Evolutionary conservation across 2,113 vertebrate species (phyloP), one percentile per base, ranked within the genome.

Genomic region (Limanda limanda): DNA sequence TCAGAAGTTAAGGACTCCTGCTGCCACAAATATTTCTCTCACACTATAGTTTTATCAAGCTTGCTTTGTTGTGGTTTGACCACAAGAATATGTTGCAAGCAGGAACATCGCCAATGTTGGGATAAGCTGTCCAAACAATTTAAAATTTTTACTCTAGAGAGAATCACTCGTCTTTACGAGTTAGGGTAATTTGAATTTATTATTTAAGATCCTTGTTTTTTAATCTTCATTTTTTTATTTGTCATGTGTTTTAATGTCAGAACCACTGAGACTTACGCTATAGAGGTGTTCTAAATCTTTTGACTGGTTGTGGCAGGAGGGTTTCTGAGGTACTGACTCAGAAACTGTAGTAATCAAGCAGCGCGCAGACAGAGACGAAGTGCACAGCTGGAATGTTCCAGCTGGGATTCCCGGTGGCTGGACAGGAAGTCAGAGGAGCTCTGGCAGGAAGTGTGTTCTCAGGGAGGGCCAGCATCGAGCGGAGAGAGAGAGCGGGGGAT

Each of bases 401-500:
- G 86, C 89, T 92, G 91, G 92, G 90, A 92, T 91, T 92, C 89
- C 91, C 86, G 61, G 86, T 93, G 87, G 85, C 86, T 89, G 89
- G 73, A 93, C 88, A 93, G 94, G 93, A 95, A 93, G 93, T 89
- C 74, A 74, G 88, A 86, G 76, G 82, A 92, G 89, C 84, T 81
- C 79, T 86, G 87, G 86, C 91, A 93, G 94, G 93, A 94, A 94
- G 91, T 84, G 86, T 86, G 92, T 75, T 87, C 71, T 86, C 64
- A 91, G 89, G 86, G 88, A 90, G 88, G 86, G 88, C 71, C 89
- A 87, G 78, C 68, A 17, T 66, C 12, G 84, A 75, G 74, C 71
- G 74, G 72, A 56, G 54, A 56, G 84, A 83, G 79, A 84, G 70
- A 83, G 74, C 63, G 83, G 35, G 74, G 76, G 88, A 79, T 82